Evolutionary conservation across 2,113 vertebrate species (phyloP).

Genomic region (Diglossa brunneiventris): DNA sequence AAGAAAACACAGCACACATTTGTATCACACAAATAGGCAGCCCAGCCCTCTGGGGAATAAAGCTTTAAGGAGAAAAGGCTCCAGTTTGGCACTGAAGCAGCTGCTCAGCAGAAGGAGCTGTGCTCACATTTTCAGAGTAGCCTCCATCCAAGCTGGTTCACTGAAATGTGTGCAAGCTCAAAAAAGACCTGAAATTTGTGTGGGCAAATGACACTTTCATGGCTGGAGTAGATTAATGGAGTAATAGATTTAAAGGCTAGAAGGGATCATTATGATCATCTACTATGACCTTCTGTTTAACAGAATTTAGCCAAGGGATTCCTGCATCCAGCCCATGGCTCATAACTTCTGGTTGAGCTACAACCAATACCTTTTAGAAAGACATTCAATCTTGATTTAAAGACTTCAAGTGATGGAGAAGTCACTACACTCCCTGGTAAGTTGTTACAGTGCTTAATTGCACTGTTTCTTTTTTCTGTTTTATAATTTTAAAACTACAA

Average conservation of each 20-base stretch:
- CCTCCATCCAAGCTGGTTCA: background rate
- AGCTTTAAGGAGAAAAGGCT: background rate
- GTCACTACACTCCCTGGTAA: background rate
- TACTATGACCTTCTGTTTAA: constrained; percentile 53
- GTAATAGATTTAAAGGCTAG: constrained; percentile 42
- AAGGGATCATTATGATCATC: constrained; percentile 58
- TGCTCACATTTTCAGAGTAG: background rate
- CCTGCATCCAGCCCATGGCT: background rate
- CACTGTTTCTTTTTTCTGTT: background rate
- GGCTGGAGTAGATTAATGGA: constrained; percentile 30
- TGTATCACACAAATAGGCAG: background rate
- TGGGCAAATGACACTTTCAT: constrained; percentile 49
- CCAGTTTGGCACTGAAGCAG: constrained; percentile 13
- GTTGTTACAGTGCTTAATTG: constrained; percentile 13
- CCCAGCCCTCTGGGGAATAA: background rate
- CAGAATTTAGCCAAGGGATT: constrained; percentile 56
- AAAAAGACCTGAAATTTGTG: background rate
- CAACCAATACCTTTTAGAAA: constrained; percentile 7
- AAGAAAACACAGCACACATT: constrained; percentile 20
- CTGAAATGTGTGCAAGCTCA: background rate
- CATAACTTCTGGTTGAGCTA: constrained; percentile 40
- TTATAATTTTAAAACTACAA: background rate
- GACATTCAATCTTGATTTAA: constrained; percentile 46
- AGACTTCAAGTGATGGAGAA: constrained; percentile 29
- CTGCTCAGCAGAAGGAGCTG: constrained; percentile 51